phyloP scores from a whole-genome alignment of 2,888 invertebrate species.

The Rotaria socialis region DNA sequence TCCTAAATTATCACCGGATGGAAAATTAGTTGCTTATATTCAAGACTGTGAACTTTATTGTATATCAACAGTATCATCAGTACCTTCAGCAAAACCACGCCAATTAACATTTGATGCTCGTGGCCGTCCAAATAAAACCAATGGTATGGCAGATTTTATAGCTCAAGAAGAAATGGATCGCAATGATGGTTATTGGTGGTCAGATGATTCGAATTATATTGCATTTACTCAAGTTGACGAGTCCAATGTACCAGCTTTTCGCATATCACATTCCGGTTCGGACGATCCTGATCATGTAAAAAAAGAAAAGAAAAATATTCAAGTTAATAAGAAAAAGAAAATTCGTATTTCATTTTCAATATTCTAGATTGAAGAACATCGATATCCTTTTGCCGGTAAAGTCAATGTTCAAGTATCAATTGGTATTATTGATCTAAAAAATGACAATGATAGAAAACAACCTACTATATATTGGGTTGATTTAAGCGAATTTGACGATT shows the following conservation, averaged over 20 bases:
- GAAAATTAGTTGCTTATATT: background rate
- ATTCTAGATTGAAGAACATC: constrained; percentile 1
- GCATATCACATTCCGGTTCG: constrained; percentile 9
- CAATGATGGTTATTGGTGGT: constrained; percentile 24
- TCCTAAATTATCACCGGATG: constrained; percentile 20
- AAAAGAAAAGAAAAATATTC: too few species aligned
- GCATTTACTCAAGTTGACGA: constrained; percentile 32
- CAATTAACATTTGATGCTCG: constrained; percentile 31
- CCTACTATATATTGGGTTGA: background rate
- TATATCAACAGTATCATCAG: background rate
- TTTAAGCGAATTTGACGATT: background rate
- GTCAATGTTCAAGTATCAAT: background rate
- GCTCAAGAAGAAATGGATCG: constrained; percentile 35
- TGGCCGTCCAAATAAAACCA: background rate
- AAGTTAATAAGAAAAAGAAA: too few species aligned
- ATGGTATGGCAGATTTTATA: constrained; percentile 30
- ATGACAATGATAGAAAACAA: too few species aligned
- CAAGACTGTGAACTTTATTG: constrained; percentile 29
- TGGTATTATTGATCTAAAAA: background rate
- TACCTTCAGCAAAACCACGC: background rate
- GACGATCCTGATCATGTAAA: constrained; percentile 3
- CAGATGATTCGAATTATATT: constrained; percentile 13
- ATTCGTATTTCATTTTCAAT: background rate
- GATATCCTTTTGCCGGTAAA: constrained; percentile 28
- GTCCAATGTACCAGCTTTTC: constrained; percentile 18